Evolutionary conservation across 2,113 vertebrate genomes (phyloP).

Genomic region (Lipotes vexillifer): DNA sequence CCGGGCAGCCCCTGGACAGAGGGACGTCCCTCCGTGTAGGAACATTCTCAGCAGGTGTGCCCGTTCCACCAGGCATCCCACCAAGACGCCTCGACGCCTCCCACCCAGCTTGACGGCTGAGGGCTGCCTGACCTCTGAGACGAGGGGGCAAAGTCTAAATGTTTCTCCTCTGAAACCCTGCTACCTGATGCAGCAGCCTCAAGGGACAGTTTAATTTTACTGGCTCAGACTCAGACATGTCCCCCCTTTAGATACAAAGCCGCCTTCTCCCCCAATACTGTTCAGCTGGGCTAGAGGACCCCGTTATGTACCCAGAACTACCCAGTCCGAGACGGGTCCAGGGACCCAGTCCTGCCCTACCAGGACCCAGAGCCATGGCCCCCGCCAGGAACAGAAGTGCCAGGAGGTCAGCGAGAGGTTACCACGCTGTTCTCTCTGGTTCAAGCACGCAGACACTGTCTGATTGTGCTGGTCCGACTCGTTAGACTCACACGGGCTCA

Average conservation of each 20-base stretch:
- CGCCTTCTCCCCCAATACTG: not conserved
- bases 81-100: not conserved
- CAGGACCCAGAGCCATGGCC: slow-evolving; percentile 60
- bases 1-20: not conserved
- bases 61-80: not conserved
- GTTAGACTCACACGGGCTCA: slow-evolving; percentile 85
- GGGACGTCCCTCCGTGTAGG: not conserved
- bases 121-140: not conserved
- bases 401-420: slow-evolving; percentile 81
- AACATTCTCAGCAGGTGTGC: not conserved
- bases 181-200: not conserved
- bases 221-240: not conserved
- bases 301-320: not conserved
- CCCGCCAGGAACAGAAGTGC: slow-evolving; percentile 75
- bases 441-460: slow-evolving; percentile 80
- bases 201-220: not conserved
- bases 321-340: not conserved
- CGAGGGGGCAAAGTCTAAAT: not conserved
- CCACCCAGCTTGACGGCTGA: not conserved
- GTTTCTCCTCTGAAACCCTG: not conserved
- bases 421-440: slow-evolving; percentile 67
- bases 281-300: not conserved
- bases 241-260: not conserved
- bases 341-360: not conserved
- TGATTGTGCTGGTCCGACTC: slow-evolving; percentile 82